Base-by-base conservation (phyloP, 2,113 vertebrate species). In the Beaufortia kweichowensis region DNA sequence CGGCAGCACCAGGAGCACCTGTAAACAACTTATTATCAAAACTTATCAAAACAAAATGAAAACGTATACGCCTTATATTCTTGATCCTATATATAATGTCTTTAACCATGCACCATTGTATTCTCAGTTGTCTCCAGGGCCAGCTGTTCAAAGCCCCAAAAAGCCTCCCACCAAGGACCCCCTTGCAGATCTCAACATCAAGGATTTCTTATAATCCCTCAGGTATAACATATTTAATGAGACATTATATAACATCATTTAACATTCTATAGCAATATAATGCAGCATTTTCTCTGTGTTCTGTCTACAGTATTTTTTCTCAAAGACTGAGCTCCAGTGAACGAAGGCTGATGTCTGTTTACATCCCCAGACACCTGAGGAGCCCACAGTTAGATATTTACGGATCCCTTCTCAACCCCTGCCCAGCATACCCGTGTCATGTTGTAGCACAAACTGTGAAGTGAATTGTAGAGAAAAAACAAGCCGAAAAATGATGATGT, bases 121-220 rank as follows among this genome's bases (percentile, higher is more conserved):
- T 86, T 79, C 9, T 66, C 88, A 99, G 97, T 89, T 98, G 81
- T 96, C 97, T 92, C 93, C 96, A 90, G 98, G 95, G 88, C 94
- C 92, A 90, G 92, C 94, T 88, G 92, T 87, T 90, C 96, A 96
- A 91, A 98, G 95, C 88, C 95, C 95, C 87, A 98, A 98, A 90
- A 99, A 98, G 89, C 96, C 96, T 86, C 91, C 93, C 87, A 78
- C 93, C 87, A 99, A 99, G 93, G 97, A 99, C 88, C 97, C 97
- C 74, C 93, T 99, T 93, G 97, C 96, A 87, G 97, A 99, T 86
- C 94, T 99, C 85, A 95, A 99, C 91, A 96, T 99, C 93, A 98
- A 99, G 94, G 97, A 98, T 93, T 99, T 99, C 96, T 95, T 99
- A 93, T 99, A 97, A 97, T 89, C 55, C 86, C 81, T 82, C 87